Evolutionary conservation across 1,140 invertebrate genomes (phyloP).

Genomic region (Magallana ariakensis): DNA sequence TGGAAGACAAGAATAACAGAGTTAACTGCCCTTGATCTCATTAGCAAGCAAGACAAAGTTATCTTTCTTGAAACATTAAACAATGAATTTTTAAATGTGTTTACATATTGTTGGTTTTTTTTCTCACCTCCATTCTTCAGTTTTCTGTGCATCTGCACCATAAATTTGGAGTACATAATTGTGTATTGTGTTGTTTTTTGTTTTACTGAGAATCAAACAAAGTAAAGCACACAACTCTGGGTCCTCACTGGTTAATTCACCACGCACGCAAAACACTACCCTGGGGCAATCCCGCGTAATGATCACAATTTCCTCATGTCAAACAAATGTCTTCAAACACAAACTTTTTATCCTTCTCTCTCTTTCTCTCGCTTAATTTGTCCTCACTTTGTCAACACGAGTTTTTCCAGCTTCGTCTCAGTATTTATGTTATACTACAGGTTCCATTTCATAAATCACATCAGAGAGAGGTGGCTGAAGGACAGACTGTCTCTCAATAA

Average conservation of each 20-base stretch:
- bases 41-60: not conserved
- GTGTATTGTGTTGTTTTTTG: not conserved
- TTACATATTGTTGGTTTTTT: not conserved
- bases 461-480: too few relatives aligned
- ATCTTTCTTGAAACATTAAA: not conserved
- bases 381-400: too few relatives aligned
- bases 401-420: too few relatives aligned
- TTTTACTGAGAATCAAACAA: not conserved
- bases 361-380: too few relatives aligned
- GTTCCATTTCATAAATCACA: too few relatives aligned
- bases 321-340: too few relatives aligned
- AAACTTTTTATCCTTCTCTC: too few relatives aligned
- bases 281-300: not conserved
- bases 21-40: not conserved
- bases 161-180: constrained; percentile 28
- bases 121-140: not conserved
- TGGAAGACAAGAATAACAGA: not conserved
- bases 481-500: too few relatives aligned
- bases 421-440: too few relatives aligned
- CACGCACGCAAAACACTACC: not conserved
- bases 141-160: constrained; percentile 26
- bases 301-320: not conserved
- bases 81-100: not conserved
- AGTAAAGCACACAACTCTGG: not conserved
- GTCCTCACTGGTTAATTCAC: not conserved